phyloP scores from a whole-genome alignment of 2,888 invertebrate genomes.

The Octonoba sinensis region DNA sequence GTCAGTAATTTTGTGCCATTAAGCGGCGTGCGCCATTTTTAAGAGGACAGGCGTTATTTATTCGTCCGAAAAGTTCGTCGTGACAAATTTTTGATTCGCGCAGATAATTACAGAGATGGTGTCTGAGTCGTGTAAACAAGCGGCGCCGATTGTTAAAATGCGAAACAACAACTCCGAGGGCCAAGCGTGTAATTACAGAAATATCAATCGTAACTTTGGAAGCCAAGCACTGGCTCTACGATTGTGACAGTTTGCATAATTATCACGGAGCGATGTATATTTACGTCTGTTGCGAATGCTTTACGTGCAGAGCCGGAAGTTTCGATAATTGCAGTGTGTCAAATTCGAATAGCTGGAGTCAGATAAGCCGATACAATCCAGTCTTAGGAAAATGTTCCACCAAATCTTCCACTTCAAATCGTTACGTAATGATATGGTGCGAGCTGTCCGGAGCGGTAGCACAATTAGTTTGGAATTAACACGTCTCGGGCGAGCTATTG shows the following conservation, averaged over 20 bases:
- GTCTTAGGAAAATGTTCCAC: constrained; percentile 50
- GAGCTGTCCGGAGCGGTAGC: constrained; percentile 58
- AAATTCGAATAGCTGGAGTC: constrained; percentile 38
- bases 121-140: constrained; percentile 44
- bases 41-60: constrained; percentile 27
- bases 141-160: constrained; percentile 51
- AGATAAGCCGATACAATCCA: constrained; percentile 42
- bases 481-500: constrained; percentile 51
- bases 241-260: constrained; percentile 61
- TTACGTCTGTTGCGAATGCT: constrained; percentile 44
- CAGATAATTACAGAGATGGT: constrained; percentile 34
- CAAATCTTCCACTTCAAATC: constrained; percentile 56
- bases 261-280: constrained; percentile 45
- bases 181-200: constrained; percentile 58
- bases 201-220: constrained; percentile 59
- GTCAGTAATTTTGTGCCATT: constrained; percentile 24
- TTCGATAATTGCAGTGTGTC: constrained; percentile 63
- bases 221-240: constrained; percentile 35
- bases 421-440: constrained; percentile 48
- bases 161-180: constrained; percentile 41
- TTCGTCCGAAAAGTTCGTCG: constrained; percentile 29
- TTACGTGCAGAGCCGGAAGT: constrained; percentile 38
- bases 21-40: constrained; percentile 13
- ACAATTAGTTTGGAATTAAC: constrained; percentile 64
- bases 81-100: constrained; percentile 54